Evolutionary conservation across 2,888 invertebrate genomes (phyloP).

Genomic region (Drosophila monieri): DNA sequence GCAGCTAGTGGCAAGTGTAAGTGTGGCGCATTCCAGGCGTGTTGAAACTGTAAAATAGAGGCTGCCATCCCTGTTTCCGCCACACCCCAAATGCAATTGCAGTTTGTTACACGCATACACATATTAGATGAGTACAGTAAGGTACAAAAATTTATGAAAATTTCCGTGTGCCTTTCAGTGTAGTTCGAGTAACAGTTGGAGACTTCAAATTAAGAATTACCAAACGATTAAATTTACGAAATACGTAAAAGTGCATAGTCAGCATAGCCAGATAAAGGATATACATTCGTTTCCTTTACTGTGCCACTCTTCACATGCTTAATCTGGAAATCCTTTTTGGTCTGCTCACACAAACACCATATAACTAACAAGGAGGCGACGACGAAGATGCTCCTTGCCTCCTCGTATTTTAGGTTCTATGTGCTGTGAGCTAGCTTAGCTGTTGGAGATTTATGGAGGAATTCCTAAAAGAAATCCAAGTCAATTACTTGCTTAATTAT

Average conservation of each 20-base stretch:
- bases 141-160: not conserved
- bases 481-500: slow-evolving; percentile 81
- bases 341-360: slow-evolving; percentile 61
- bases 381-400: slow-evolving; percentile 24
- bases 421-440: slow-evolving; percentile 68
- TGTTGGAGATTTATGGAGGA: slow-evolving; percentile 77
- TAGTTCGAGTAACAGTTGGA: not conserved
- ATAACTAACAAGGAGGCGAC: slow-evolving; percentile 68
- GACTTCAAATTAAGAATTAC: not conserved
- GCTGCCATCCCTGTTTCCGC: slow-evolving; percentile 45
- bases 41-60: slow-evolving; percentile 75
- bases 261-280: not conserved
- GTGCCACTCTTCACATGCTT: slow-evolving; percentile 26
- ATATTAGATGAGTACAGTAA: slow-evolving; percentile 13
- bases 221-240: not conserved
- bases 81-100: slow-evolving; percentile 59
- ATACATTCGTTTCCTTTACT: slow-evolving; percentile 2
- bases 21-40: slow-evolving; percentile 76
- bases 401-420: slow-evolving; percentile 53
- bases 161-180: not conserved
- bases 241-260: not conserved
- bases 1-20: slow-evolving; percentile 54
- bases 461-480: slow-evolving; percentile 81
- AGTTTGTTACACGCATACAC: slow-evolving; percentile 40
- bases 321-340: slow-evolving; percentile 57